These are phyloP conservation scores for Acleris holmiana DNA, from an alignment of 2,888 invertebrate species.

Conservation along the genomic window DNA sequence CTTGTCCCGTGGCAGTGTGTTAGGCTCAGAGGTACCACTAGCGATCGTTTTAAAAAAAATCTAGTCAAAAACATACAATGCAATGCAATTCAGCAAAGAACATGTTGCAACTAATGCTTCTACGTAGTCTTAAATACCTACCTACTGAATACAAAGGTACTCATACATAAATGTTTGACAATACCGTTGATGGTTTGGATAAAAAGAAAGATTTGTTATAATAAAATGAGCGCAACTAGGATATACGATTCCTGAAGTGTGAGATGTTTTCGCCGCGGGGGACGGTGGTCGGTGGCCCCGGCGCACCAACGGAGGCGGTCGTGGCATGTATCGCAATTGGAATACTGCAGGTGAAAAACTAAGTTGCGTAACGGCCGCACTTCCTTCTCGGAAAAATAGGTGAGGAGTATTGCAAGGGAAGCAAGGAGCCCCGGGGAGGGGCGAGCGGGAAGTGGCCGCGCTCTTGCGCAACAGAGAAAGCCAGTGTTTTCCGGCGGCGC, in stretches of 20 bases:
- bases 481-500: slow-evolving; percentile 75
- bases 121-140: too few species aligned
- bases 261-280: neutral
- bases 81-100: neutral
- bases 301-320: slow-evolving; percentile 21
- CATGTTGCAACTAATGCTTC: too few species aligned
- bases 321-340: slow-evolving; percentile 45
- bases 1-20: too few species aligned
- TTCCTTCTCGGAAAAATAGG: slow-evolving; percentile 79
- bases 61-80: neutral
- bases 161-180: too few species aligned
- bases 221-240: too few species aligned
- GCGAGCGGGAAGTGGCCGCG: slow-evolving; percentile 69
- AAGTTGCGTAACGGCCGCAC: slow-evolving; percentile 63
- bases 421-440: slow-evolving; percentile 42
- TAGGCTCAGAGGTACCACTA: too few species aligned
- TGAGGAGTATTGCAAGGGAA: slow-evolving; percentile 63
- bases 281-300: slow-evolving; percentile 7
- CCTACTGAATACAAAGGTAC: too few species aligned
- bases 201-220: too few species aligned
- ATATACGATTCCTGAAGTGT: slow-evolving; percentile 1
- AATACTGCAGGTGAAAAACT: slow-evolving; percentile 68
- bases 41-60: neutral
- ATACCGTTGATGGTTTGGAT: too few species aligned
- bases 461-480: slow-evolving; percentile 81